These are phyloP conservation scores for Melieria omissa DNA, from an alignment of 2,888 invertebrate species.

Conservation along the genomic window DNA sequence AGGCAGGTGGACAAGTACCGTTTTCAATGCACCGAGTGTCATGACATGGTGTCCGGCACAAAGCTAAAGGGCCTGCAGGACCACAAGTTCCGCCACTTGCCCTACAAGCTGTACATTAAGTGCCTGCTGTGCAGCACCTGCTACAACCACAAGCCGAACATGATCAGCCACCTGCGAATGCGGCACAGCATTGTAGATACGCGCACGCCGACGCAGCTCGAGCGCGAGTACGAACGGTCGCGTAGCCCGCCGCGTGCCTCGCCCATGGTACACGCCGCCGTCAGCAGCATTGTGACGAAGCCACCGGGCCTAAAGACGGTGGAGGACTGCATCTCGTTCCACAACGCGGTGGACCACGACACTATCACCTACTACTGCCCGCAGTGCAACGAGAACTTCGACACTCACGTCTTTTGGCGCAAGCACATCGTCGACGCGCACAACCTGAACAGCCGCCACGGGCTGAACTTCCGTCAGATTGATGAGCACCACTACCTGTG, in stretches of 20 bases:
- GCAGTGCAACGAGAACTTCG: slow-evolving; percentile 58
- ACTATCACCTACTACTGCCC: slow-evolving; percentile 60
- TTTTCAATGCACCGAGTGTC: slow-evolving; percentile 57
- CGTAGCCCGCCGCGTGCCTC: not conserved
- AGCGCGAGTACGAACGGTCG: slow-evolving; percentile 16
- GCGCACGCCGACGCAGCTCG: slow-evolving; percentile 25
- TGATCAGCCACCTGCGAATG: slow-evolving; percentile 56
- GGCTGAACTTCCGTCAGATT: slow-evolving; percentile 59
- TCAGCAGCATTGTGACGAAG: slow-evolving; percentile 1
- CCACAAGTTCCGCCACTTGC: slow-evolving; percentile 60
- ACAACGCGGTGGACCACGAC: slow-evolving; percentile 61
- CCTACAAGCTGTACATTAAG: slow-evolving; percentile 57
- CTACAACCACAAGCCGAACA: slow-evolving; percentile 62
- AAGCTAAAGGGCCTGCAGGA: slow-evolving; percentile 61
- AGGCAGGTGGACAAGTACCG: slow-evolving; percentile 58
- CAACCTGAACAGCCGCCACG: slow-evolving; percentile 57
- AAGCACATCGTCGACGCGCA: slow-evolving; percentile 62
- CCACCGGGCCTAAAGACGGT: slow-evolving; percentile 52
- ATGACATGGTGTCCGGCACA: slow-evolving; percentile 56
- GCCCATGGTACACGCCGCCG: slow-evolving; percentile 27
- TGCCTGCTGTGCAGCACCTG: slow-evolving; percentile 60
- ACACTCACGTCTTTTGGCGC: slow-evolving; percentile 61
- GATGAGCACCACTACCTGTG: slow-evolving; percentile 60
- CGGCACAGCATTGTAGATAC: slow-evolving; percentile 57
- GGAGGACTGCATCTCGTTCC: slow-evolving; percentile 60